Conservation (phyloP, 2,797 vertebrate species). For the Sparus aurata region DNA sequence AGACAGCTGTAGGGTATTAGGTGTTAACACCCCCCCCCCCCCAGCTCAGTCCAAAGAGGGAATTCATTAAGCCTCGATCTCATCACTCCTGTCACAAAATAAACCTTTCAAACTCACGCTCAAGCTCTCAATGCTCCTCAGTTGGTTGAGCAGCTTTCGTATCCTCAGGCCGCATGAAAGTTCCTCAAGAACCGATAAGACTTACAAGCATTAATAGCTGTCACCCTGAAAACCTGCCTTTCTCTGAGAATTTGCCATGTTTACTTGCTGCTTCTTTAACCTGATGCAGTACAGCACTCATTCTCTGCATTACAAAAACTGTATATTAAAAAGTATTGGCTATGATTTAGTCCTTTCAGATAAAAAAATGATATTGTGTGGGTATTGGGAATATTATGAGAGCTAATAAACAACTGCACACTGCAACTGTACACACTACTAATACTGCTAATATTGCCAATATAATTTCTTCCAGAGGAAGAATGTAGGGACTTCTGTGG, state of each 20-base stretch:
- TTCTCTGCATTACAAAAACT: neutral
- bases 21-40: neutral
- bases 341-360: neutral
- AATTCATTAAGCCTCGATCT: constrained; percentile 16
- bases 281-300: neutral
- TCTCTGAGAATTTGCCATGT: neutral
- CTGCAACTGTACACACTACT: constrained; percentile 2
- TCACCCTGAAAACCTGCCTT: neutral
- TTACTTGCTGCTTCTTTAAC: neutral
- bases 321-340: neutral
- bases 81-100: constrained; percentile 1
- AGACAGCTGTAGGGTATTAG: neutral
- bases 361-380: neutral
- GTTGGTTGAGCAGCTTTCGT: constrained; percentile 2
- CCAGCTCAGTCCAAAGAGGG: neutral
- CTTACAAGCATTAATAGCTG: neutral
- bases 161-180: neutral
- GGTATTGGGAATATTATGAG: neutral
- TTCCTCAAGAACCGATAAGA: neutral
- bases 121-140: neutral
- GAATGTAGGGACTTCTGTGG: too few relatives aligned
- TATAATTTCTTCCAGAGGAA: neutral
- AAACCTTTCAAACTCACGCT: neutral
- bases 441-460: neutral
- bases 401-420: neutral